A percentile compares a stretch with the other conserved stretches of the same genome.
Evolutionary conservation across 2,797 vertebrate species (phyloP).

Genomic region (Lagocephalus sceleratus): DNA sequence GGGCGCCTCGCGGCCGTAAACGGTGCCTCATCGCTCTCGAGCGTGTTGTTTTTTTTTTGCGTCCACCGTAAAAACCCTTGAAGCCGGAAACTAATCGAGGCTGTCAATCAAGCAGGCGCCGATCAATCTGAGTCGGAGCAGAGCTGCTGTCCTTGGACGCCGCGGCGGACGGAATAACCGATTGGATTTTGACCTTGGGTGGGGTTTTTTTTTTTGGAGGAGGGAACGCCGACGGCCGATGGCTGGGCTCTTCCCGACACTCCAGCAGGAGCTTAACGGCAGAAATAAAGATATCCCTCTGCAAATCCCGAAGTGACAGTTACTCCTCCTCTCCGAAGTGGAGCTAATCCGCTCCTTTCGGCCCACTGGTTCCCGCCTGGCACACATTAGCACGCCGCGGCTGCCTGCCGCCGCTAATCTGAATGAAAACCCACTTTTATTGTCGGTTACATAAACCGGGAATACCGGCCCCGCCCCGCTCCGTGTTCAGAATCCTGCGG

Average conservation of each 20-base stretch:
- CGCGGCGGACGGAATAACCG: slow-evolving; percentile 27
- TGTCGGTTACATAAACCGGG: slow-evolving; percentile 30
- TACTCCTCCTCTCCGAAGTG: slow-evolving; percentile 50
- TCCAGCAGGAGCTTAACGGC: slow-evolving; percentile 39
- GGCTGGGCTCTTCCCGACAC: slow-evolving; percentile 25
- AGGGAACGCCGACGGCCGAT: slow-evolving; percentile 10
- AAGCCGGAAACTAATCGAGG: neutral
- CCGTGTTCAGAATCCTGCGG: too few relatives aligned
- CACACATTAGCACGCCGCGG: slow-evolving; percentile 39
- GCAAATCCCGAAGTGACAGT: slow-evolving; percentile 57
- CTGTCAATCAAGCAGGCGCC: slow-evolving; percentile 28
- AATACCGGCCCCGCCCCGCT: neutral
- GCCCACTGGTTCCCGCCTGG: slow-evolving; percentile 44
- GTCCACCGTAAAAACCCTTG: slow-evolving; percentile 16
- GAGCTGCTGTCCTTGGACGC: slow-evolving; percentile 22
- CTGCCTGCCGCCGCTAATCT: slow-evolving; percentile 34
- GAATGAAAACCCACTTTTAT: slow-evolving; percentile 35
- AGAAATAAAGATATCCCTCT: slow-evolving; percentile 52
- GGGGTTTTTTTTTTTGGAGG: neutral
- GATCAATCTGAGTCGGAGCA: slow-evolving; percentile 20
- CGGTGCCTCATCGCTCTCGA: slow-evolving; percentile 37
- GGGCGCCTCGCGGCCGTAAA: slow-evolving; percentile 46
- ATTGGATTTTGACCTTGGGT: slow-evolving; percentile 35
- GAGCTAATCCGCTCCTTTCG: slow-evolving; percentile 54
- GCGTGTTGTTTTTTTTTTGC: slow-evolving; percentile 37